Evolutionary conservation across 2,113 vertebrate species (phyloP).

Genomic region (Odobenus rosmarus): DNA sequence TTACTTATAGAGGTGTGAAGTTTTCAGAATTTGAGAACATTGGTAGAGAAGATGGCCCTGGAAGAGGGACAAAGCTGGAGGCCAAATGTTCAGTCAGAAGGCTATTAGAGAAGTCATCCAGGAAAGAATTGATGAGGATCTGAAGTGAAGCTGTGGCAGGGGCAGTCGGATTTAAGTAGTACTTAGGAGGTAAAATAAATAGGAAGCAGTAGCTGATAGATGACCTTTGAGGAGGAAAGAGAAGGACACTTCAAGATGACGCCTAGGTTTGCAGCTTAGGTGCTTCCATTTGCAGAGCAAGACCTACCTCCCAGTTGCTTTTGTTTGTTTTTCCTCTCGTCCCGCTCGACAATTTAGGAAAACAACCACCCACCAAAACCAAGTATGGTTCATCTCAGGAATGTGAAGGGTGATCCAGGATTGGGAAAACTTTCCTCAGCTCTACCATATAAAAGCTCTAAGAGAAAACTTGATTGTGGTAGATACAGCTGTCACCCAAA

Average conservation of each 20-base stretch:
- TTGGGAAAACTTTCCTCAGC: not conserved
- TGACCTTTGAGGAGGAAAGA: not conserved
- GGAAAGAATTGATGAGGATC: not conserved
- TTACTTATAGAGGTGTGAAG: not conserved
- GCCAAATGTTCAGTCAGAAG: not conserved
- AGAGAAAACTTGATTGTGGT: not conserved
- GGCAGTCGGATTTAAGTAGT: not conserved
- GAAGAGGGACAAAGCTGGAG: not conserved
- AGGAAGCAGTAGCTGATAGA: not conserved
- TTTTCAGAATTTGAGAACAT: not conserved
- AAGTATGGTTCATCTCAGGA: not conserved
- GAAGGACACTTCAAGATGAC: not conserved
- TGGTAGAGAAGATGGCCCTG: not conserved
- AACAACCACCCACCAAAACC: not conserved
- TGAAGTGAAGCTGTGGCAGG: not conserved
- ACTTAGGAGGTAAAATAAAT: constrained; percentile 5
- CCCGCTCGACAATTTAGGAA: not conserved
- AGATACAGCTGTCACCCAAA: not conserved
- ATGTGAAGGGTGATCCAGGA: not conserved
- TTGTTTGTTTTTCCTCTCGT: not conserved
- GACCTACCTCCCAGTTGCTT: not conserved
- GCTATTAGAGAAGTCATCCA: not conserved
- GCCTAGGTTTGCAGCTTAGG: not conserved
- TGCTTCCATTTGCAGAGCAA: not conserved
- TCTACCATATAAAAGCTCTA: not conserved